Evolutionary conservation across 2,113 vertebrate species (phyloP).

Genomic region (Nansenia antarctica): DNA sequence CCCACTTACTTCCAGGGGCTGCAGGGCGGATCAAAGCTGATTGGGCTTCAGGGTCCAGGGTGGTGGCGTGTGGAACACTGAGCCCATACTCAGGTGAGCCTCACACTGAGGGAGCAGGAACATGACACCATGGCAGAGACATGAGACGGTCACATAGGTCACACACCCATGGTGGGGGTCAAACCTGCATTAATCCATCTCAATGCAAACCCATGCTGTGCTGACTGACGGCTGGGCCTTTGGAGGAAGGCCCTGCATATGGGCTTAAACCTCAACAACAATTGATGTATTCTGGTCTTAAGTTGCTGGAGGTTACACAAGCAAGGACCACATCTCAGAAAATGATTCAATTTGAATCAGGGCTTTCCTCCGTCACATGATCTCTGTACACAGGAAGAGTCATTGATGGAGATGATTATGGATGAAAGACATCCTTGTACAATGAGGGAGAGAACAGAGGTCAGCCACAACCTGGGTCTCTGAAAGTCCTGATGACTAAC

Average conservation of each 20-base stretch:
- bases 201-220: constrained; percentile 27
- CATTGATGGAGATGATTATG: constrained; percentile 19
- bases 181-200: constrained; percentile 47
- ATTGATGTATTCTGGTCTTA: constrained; percentile 20
- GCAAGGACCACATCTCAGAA: constrained; percentile 32
- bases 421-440: constrained; percentile 34
- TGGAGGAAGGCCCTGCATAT: constrained; percentile 24
- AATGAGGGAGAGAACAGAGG: not conserved
- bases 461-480: constrained; percentile 27
- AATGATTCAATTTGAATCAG: constrained; percentile 21
- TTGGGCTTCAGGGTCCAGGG: constrained; percentile 47
- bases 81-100: constrained; percentile 49
- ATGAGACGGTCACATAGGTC: constrained; percentile 46
- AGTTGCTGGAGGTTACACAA: constrained; percentile 44
- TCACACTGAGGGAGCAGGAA: constrained; percentile 41
- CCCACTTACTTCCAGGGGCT: constrained; percentile 68
- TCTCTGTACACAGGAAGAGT: constrained; percentile 5
- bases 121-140: constrained; percentile 42
- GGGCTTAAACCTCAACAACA: constrained; percentile 34
- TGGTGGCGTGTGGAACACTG: constrained; percentile 40
- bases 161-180: constrained; percentile 53
- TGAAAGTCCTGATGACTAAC: constrained; percentile 28
- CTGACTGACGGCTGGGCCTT: constrained; percentile 46
- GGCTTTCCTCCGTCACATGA: constrained; percentile 14
- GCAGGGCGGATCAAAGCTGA: constrained; percentile 65